Percentiles rank a stretch among this genome's conserved stretches.
These are phyloP conservation scores for Athene noctua DNA, from an alignment of 2,113 vertebrate genomes.

Conservation along the genomic window DNA sequence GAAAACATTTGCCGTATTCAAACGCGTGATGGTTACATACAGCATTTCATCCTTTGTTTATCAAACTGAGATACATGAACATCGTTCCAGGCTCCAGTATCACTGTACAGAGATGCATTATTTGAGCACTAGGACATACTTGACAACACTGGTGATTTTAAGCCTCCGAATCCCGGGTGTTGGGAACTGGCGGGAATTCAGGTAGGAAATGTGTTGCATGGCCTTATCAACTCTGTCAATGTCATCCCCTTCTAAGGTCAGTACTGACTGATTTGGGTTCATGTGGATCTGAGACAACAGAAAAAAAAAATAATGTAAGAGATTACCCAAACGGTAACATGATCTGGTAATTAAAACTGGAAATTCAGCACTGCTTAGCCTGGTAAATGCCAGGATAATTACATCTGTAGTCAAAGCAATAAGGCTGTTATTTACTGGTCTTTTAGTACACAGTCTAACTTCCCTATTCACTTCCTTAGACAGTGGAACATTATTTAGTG, in stretches of 20 bases:
- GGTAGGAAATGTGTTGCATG: conserved; percentile 92
- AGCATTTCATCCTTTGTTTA: not conserved
- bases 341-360: not conserved
- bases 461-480: not conserved
- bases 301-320: accelerated
- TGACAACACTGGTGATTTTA: conserved; percentile 82
- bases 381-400: not conserved
- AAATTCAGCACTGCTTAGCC: not conserved
- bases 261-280: conserved; percentile 83
- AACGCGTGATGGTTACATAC: accelerated
- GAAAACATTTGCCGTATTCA: not conserved
- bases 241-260: conserved; percentile 90
- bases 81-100: not conserved
- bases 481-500: not conserved
- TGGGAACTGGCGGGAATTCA: conserved; percentile 96
- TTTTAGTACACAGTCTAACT: not conserved
- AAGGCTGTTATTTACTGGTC: not conserved
- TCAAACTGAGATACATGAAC: accelerated
- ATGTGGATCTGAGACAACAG: conserved; percentile 80
- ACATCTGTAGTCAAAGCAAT: not conserved
- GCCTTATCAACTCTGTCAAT: conserved; percentile 87
- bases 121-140: conserved; percentile 67
- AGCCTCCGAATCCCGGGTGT: conserved; percentile 93
- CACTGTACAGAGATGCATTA: accelerated
- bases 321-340: not conserved